phyloP scores from a whole-genome alignment of 1,140 invertebrate species.

The Marisa cornuarietis region DNA sequence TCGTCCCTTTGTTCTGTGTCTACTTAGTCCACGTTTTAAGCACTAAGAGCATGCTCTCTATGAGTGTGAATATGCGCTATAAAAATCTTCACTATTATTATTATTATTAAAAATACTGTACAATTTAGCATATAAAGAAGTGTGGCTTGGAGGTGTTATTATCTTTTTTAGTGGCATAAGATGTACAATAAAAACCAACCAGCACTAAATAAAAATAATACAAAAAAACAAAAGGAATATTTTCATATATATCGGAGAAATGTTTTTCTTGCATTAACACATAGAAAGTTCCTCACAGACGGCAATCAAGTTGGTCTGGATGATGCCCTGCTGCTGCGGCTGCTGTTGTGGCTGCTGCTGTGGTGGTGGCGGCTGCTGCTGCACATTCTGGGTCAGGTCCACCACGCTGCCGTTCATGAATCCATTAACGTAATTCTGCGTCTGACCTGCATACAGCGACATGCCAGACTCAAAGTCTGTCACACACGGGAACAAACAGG shows the following conservation, averaged over 20 bases:
- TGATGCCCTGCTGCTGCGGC: constrained; percentile 50
- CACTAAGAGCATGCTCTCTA: no score
- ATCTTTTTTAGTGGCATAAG: no score
- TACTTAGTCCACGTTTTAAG: no score
- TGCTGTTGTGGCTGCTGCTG: constrained; percentile 43
- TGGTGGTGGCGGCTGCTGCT: constrained; percentile 49
- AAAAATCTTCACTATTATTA: no score
- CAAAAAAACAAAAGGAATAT: not conserved
- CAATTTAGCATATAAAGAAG: no score
- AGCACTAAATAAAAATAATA: no score
- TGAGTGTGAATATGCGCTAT: no score
- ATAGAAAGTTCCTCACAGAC: constrained; percentile 48
- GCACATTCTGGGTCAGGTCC: constrained; percentile 39
- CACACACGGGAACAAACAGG: not conserved
- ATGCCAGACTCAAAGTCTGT: constrained; percentile 19
- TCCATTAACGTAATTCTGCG: constrained; percentile 40
- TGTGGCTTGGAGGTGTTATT: no score
- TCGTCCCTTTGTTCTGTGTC: no score
- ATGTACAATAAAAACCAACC: no score
- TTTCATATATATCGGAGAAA: not conserved
- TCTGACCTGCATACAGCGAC: constrained; percentile 36
- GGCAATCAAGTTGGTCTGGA: constrained; percentile 61
- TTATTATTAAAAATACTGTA: no score
- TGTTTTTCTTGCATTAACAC: constrained; percentile 1
- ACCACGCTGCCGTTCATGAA: constrained; percentile 47